Evolutionary conservation across 2,797 vertebrate genomes (phyloP), one percentile per base, ranked within the genome.

Genomic region (Parauchenoglanis punctatus): DNA sequence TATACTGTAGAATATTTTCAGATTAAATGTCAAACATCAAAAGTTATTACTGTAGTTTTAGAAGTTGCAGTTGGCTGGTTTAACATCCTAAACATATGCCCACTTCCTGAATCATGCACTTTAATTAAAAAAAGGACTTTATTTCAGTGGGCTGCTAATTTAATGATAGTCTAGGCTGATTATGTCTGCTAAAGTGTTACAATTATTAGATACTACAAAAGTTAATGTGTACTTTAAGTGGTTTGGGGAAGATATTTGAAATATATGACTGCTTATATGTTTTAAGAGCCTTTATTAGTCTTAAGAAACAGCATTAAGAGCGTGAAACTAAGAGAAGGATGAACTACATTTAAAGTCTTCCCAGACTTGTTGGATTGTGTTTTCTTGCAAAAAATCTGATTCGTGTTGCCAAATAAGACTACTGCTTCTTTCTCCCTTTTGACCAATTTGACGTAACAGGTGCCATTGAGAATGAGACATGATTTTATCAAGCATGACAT

Each of bases 401-500:
- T 86, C 58, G 46, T 84, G 78, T 65, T 84, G 54, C 63, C 52
- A 81, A 25, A 80, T 78, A 78, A 73, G 63, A 65, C 82, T 58
- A 89, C 17, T 78, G 49, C 70, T 52, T 67, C 28, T 77, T 58
- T 87, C 88, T 70, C 77, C 28, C 72, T 23, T 35, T 54, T 85
- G 83, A 82, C 76, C 73, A 78, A 77, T 85, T 85, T 83, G 68
- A 67, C 68, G 76, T 86, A 56, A 70, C 73, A 68, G 40, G 46
- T 84, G 83, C 88, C 68, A 83, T 83, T 89, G 82, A 85, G 58
- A 90, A 59, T 88, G 73, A 89, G 86, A 86, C 83, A 83, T 67
- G 83, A 81, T 88, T 86, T 87, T 81, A 89, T 89, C 78, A 85
- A 82, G 90, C 18, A 86, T 86, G 77, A 90, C 88, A 72, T 46